A percentile compares a stretch with the other conserved stretches of the same genome.
Evolutionary conservation across 2,797 vertebrate genomes (phyloP).

Genomic region (Rhinogobio ventralis): DNA sequence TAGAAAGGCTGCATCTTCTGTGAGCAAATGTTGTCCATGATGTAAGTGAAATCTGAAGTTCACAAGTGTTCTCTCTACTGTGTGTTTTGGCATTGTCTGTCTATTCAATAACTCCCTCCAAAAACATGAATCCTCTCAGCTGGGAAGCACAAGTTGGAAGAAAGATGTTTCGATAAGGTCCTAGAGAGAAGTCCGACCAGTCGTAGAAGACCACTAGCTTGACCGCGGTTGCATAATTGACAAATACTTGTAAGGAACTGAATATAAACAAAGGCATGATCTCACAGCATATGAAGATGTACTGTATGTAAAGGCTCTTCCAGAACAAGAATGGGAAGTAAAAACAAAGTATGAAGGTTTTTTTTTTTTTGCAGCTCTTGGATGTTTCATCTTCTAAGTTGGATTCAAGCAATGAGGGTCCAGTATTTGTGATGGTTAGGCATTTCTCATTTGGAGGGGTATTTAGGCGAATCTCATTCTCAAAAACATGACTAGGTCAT

Average conservation of each 20-base stretch:
- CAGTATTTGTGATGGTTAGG: conserved; percentile 1
- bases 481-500: background rate
- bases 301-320: conserved; percentile 65
- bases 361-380: background rate
- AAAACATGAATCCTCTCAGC: conserved; percentile 12
- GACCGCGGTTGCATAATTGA: conserved; percentile 42
- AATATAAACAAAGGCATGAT: conserved; percentile 67
- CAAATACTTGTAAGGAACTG: conserved; percentile 18
- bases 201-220: conserved; percentile 17
- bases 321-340: conserved; percentile 59
- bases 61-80: conserved; percentile 66
- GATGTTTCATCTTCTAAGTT: conserved; percentile 8
- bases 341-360: conserved; percentile 34
- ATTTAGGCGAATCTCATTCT: conserved; percentile 29
- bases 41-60: conserved; percentile 70
- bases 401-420: conserved; percentile 14
- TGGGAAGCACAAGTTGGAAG: conserved; percentile 28
- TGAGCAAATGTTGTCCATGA: conserved; percentile 62
- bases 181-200: conserved; percentile 21
- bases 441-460: background rate
- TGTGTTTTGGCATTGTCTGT: conserved; percentile 76
- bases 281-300: conserved; percentile 65
- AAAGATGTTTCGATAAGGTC: conserved; percentile 24
- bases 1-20: conserved; percentile 73
- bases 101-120: conserved; percentile 69